A percentile compares a stretch with the other conserved stretches of the same genome.
Evolutionary conservation across 2,797 vertebrate species (phyloP).

Genomic region (Ctenopoma kingsleyae): DNA sequence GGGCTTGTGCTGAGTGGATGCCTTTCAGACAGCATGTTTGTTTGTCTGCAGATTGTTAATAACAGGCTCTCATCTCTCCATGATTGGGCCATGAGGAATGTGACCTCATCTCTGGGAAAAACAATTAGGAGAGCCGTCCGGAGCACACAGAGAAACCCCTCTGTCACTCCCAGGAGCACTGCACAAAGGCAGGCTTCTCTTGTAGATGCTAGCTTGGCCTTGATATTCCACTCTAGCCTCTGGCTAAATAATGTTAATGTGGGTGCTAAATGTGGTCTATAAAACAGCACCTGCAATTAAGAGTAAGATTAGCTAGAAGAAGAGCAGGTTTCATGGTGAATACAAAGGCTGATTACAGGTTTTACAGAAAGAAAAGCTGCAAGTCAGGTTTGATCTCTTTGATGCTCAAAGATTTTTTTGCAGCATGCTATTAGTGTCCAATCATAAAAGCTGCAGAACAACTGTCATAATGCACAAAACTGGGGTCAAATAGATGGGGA

Average conservation of each 20-base stretch:
- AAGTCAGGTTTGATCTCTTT: slow-evolving; percentile 42
- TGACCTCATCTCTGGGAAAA: slow-evolving; percentile 78
- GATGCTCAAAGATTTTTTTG: slow-evolving; percentile 27
- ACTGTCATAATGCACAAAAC: slow-evolving; percentile 18
- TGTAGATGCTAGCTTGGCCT: slow-evolving; percentile 46
- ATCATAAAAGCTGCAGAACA: slow-evolving; percentile 64
- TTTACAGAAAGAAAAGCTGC: slow-evolving; percentile 36
- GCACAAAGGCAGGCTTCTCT: slow-evolving; percentile 65
- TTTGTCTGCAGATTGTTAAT: slow-evolving; percentile 70
- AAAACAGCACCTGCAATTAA: slow-evolving; percentile 58
- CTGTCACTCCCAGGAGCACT: slow-evolving; percentile 44
- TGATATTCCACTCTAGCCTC: slow-evolving; percentile 56
- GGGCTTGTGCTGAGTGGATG: slow-evolving; percentile 36
- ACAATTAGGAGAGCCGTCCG: slow-evolving; percentile 69
- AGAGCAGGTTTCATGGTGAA: slow-evolving; percentile 38
- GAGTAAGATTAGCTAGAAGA: slow-evolving; percentile 55
- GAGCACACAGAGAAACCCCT: slow-evolving; percentile 44
- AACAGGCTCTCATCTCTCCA: slow-evolving; percentile 58
- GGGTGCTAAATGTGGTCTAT: slow-evolving; percentile 47
- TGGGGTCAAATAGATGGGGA: slow-evolving; percentile 12
- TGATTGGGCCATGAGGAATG: slow-evolving; percentile 66
- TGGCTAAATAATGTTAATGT: slow-evolving; percentile 64
- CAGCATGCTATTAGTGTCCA: slow-evolving; percentile 54
- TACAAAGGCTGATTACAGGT: slow-evolving; percentile 40
- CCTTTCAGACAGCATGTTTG: slow-evolving; percentile 62